These are phyloP conservation scores for Salvelinus fontinalis DNA, from an alignment of 2,113 vertebrate species.

Conservation along the genomic window DNA sequence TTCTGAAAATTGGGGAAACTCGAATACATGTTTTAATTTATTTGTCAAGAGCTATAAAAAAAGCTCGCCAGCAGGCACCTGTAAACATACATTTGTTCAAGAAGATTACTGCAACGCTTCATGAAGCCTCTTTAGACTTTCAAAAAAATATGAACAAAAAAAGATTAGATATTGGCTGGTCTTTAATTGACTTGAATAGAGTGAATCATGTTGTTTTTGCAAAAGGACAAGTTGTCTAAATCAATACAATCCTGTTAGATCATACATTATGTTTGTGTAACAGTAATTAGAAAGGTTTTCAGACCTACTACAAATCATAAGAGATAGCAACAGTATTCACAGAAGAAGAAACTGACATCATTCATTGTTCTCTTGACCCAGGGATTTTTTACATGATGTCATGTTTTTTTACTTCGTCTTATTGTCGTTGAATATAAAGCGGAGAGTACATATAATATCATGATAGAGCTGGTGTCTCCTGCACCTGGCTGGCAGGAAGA, in stretches of 20 bases:
- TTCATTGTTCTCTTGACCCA: constrained; percentile 2
- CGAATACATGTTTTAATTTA: too few species aligned
- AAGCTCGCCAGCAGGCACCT: too few species aligned
- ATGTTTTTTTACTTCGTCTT: neutral
- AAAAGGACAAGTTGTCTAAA: neutral
- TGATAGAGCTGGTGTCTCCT: constrained; percentile 18
- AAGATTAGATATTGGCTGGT: too few species aligned
- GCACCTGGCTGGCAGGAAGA: constrained; percentile 36
- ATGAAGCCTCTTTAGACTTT: too few species aligned
- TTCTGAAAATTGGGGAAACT: too few species aligned
- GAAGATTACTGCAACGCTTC: too few species aligned
- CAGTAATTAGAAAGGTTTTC: neutral
- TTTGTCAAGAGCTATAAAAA: too few species aligned
- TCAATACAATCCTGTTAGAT: neutral
- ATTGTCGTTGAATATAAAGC: neutral
- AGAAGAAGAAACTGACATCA: neutral
- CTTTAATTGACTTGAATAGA: neutral
- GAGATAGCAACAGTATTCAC: neutral
- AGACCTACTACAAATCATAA: neutral
- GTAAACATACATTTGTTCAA: too few species aligned
- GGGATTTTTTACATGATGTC: constrained; percentile 13
- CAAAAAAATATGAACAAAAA: too few species aligned
- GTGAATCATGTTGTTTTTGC: neutral
- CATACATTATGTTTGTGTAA: neutral
- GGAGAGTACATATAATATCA: constrained; percentile 1